These are phyloP conservation scores for Aurelia sp. DNA, from an alignment of 30 jellyfish, hydroid and myxozoan species.

Conservation along the genomic window DNA sequence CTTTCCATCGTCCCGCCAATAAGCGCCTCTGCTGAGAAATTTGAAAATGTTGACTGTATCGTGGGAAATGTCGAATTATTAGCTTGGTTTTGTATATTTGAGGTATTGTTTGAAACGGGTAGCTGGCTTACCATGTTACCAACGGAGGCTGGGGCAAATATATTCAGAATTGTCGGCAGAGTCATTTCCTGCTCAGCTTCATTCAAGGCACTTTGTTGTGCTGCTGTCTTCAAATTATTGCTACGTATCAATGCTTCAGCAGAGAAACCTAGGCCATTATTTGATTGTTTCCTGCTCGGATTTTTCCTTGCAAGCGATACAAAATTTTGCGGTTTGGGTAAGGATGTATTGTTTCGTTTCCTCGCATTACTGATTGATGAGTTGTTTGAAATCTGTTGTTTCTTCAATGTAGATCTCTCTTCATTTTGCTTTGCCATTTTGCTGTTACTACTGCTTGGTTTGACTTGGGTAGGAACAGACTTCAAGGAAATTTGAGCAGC, in stretches of 20 bases:
- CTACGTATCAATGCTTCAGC: conserved; percentile 60
- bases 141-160: conserved; percentile 94
- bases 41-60: conserved; percentile 79
- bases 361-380: conserved; percentile 2
- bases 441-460: background rate
- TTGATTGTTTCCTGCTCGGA: background rate
- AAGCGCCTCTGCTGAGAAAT: conserved; percentile 92
- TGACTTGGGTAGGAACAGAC: background rate
- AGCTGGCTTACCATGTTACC: conserved; percentile 65
- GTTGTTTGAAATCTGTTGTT: background rate
- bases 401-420: conserved; percentile 13
- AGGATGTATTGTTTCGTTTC: background rate
- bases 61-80: conserved; percentile 60
- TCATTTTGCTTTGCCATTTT: conserved; percentile 6
- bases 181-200: conserved; percentile 54
- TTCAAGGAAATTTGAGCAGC: background rate
- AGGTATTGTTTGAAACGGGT: conserved; percentile 30
- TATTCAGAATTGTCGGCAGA: conserved; percentile 91
- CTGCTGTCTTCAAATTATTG: conserved; percentile 4
- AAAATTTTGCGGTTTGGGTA: conserved; percentile 65
- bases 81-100: conserved; percentile 9
- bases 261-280: conserved; percentile 59
- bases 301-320: conserved; percentile 60
- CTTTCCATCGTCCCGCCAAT: conserved; percentile 65
- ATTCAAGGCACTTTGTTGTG: conserved; percentile 4